Conservation (phyloP, 1,140 invertebrate genomes). For the Gryllus bimaculatus region DNA sequence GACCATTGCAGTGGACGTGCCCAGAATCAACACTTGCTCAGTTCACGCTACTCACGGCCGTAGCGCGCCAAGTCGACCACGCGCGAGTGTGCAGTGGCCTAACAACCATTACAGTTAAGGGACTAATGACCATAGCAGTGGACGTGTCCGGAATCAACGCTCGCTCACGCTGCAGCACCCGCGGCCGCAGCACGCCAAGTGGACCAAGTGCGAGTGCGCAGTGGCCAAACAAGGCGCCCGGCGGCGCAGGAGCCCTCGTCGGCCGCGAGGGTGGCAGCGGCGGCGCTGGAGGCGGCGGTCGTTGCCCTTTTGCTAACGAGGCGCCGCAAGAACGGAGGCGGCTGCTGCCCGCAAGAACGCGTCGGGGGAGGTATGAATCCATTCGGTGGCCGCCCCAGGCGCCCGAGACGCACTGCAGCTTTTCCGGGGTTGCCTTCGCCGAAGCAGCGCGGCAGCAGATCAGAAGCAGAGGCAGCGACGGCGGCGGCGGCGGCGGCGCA, state of each 20-base stretch:
- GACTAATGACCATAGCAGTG: too few relatives aligned
- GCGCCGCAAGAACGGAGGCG: not conserved
- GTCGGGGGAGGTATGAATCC: not conserved
- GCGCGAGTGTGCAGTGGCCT: too few relatives aligned
- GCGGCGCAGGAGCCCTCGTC: not conserved
- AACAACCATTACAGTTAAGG: too few relatives aligned
- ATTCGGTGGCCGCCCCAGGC: not conserved
- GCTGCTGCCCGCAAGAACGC: not conserved
- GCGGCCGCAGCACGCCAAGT: too few relatives aligned
- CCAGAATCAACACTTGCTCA: too few relatives aligned
- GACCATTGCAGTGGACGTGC: too few relatives aligned
- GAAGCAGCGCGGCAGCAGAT: not conserved
- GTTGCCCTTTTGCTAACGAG: not conserved
- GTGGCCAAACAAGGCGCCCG: not conserved
- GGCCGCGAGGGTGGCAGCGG: not conserved
- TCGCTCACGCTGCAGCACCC: too few relatives aligned
- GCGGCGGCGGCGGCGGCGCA: too few relatives aligned
- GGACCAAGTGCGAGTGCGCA: not conserved
- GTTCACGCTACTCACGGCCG: too few relatives aligned
- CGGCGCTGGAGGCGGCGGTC: not conserved
- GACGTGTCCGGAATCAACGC: too few relatives aligned
- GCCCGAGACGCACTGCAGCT: not conserved
- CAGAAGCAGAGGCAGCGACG: not conserved
- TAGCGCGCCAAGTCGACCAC: too few relatives aligned
- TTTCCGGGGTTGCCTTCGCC: not conserved